phyloP scores from a whole-genome alignment of 1,140 invertebrate species.

The Diachasma alloeum region DNA sequence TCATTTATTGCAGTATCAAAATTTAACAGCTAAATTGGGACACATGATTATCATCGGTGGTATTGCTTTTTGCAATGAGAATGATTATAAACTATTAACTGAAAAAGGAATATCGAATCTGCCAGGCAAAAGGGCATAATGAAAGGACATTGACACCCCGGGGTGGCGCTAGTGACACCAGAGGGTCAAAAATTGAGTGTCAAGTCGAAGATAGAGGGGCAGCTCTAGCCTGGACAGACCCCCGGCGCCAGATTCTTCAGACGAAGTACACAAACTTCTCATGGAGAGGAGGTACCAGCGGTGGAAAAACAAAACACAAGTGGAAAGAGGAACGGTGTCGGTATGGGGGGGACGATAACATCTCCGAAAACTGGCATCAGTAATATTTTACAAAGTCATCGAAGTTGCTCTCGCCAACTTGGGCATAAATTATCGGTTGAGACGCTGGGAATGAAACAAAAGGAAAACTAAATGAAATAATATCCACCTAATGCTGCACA shows the following conservation, averaged over 20 bases:
- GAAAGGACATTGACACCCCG: no score
- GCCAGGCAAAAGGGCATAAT: no score
- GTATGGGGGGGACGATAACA: conserved; percentile 42
- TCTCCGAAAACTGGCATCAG: conserved; percentile 53
- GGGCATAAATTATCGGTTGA: conserved; percentile 48
- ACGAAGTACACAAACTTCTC: neutral
- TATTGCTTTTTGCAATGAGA: no score
- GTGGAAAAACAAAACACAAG: conserved; percentile 34
- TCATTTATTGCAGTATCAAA: no score
- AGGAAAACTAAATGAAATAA: neutral
- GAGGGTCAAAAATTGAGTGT: neutral
- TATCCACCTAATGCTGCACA: neutral
- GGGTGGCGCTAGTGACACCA: no score
- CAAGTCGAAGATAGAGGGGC: neutral
- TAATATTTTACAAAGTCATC: conserved; percentile 62
- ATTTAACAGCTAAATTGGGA: no score
- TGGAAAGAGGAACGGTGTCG: conserved; percentile 36
- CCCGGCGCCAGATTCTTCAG: conserved; percentile 24
- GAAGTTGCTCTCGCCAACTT: conserved; percentile 59
- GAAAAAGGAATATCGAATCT: neutral
- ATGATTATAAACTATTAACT: neutral
- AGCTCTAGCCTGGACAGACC: conserved; percentile 14
- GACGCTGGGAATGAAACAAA: neutral
- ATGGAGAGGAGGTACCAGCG: neutral
- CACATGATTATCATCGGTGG: no score